Base-by-base conservation (phyloP, 2,113 vertebrate genomes). In the Mungos mungo region DNA sequence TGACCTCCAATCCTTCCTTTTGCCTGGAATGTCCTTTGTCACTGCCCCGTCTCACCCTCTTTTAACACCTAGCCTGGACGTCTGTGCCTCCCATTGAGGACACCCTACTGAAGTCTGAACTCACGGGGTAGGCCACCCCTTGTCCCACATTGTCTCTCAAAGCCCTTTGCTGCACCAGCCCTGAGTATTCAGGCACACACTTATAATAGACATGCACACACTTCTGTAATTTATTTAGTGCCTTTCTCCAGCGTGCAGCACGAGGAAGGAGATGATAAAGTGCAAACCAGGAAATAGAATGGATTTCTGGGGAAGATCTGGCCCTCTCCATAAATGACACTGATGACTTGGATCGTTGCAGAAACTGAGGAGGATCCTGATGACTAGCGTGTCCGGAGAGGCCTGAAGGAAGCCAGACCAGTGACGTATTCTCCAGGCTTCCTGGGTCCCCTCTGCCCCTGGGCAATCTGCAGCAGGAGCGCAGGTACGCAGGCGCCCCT, bases 281-380 rank as follows among this genome's bases (percentile, higher is more conserved):
- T 41, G 88, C 41, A 80, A 95, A 79, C 23, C 5, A 50, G 77
- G 77, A 86, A 94, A 66, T 19, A 57, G 57, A 80, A 50, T 96
- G 57, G 33, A 72, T 97, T 97, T 96, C 88, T 85, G 41, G 93
- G 77, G 21, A 65, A 10, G 35, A 14, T 84, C 50, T 0, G 7
- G 50, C 11, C 41, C 14, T 21, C 21, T 74, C 72, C 7, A 23
- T 72, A 77, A 95, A 45, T 94, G 95, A 92, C 29, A 52, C 29
- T 0, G 4, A 38, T 86, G 47, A 50, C 66, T 84, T 95, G 83
- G 27, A 68, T 96, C n/a, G 92, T 93, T 72, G 82, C 50, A 96
- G 98, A 82, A 35, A 60, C 45, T 77, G 80, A 97, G 79, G 81
- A 94, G 74, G 66, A 82, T 88, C 25, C 33, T 15, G 86, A 54